These are phyloP conservation scores for Oceanodroma leucorhoa DNA, from an alignment of 2,797 vertebrate genomes.

Conservation along the genomic window DNA sequence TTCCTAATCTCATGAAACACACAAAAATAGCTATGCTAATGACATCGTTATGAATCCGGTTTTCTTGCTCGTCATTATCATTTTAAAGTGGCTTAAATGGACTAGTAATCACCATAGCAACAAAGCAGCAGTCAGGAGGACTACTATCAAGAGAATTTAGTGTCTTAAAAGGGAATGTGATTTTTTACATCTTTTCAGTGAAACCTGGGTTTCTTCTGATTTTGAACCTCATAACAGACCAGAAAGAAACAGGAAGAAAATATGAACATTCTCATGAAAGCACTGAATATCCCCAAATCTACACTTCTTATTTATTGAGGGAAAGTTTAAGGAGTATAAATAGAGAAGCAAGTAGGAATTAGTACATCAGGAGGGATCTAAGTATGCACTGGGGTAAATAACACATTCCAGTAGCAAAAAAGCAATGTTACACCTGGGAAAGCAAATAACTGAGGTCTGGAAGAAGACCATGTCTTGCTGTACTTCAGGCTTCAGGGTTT, in stretches of 20 bases:
- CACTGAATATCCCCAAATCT: neutral
- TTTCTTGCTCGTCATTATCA: slow-evolving; percentile 22
- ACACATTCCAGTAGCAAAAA: neutral
- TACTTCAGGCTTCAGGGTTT: neutral
- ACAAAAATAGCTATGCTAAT: slow-evolving; percentile 28
- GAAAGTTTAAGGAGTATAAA: neutral
- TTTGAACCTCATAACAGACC: neutral
- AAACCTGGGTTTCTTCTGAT: neutral
- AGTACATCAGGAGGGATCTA: neutral
- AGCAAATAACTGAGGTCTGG: neutral
- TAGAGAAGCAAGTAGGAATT: neutral
- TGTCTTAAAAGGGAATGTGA: neutral
- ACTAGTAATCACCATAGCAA: slow-evolving; percentile 57
- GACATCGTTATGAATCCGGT: neutral
- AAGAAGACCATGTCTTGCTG: neutral
- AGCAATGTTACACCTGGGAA: neutral
- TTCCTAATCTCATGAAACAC: slow-evolving; percentile 14
- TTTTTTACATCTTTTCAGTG: neutral
- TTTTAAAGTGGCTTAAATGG: slow-evolving; percentile 49
- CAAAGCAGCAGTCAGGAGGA: neutral
- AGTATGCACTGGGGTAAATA: neutral
- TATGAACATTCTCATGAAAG: neutral
- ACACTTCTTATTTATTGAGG: neutral
- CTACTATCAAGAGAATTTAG: neutral
- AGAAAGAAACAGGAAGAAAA: neutral